Evolutionary conservation across 1,140 invertebrate genomes (phyloP), one percentile per base, ranked within the genome.

Genomic region (Helicorthomorpha holstii): DNA sequence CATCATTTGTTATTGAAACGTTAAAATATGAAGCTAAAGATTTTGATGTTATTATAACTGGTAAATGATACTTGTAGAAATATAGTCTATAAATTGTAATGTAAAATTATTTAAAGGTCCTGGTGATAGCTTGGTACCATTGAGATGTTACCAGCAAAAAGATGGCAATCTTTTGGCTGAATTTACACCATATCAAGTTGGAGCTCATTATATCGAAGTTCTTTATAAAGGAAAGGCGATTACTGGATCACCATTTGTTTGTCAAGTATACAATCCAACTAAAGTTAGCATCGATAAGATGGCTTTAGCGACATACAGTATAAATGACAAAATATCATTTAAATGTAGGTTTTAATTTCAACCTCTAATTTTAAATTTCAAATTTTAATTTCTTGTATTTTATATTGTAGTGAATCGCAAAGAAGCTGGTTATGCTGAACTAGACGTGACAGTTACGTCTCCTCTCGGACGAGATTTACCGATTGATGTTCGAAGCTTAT

Each of bases 141-240:
- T 96, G 1, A 73, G 85, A 50, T 95, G 91, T 67, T 95, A 94
- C 66, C 88, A 93, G 65, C 93, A 93, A 55, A 88, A 93, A 65
- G 90, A 93, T 59, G 89, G 89, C 12, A 83, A 89, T 63, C 70
- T 95, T 42, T 76, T 93, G 61, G 90, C 88, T 0, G 90, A 96
- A 67, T 95, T 87, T 62, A 89, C 83, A 10, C 85, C 92, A 12
- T 80, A 81, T 58, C 49, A 61, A 48, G 63, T 62, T 48, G 69
- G 83, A 26, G 72, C 73, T 2, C 83, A 86, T 60, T 79, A 77
- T 58, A 80, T 88, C 54, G 82, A 98, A 66, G 91, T 98, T 1
- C 72, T 93, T 14, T 92, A 93, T 66, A 81, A 85, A 55, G 85
- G 89, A 0, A 87, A 91, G 62, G 80, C 85, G 19, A 78, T 98